These are phyloP conservation scores for Rhinichthys osculus DNA, from an alignment of 2,797 vertebrate species.

Conservation along the genomic window DNA sequence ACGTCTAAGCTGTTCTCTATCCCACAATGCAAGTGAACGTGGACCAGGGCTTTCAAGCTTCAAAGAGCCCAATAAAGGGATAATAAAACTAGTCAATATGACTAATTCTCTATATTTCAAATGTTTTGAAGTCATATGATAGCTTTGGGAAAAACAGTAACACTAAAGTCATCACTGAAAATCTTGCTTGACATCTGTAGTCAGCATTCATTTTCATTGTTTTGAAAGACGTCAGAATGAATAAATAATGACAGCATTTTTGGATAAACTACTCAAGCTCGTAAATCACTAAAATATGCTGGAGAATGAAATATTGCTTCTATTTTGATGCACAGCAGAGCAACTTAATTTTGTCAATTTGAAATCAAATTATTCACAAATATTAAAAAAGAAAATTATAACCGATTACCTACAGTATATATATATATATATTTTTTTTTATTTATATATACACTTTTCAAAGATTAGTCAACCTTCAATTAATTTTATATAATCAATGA, in stretches of 20 bases:
- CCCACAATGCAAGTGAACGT: neutral
- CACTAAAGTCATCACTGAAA: neutral
- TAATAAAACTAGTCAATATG: neutral
- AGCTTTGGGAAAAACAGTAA: neutral
- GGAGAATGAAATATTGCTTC: neutral
- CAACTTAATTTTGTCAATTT: neutral
- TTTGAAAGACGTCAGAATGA: neutral
- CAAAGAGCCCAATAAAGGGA: neutral
- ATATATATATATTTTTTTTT: too few relatives aligned
- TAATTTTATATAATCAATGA: neutral
- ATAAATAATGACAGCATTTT: neutral
- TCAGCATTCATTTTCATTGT: neutral
- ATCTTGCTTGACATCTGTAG: neutral
- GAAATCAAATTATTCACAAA: neutral
- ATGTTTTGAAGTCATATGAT: neutral
- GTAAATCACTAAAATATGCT: constrained; percentile 1
- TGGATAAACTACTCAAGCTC: neutral
- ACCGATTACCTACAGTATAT: neutral
- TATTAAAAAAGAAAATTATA: neutral
- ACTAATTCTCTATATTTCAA: neutral
- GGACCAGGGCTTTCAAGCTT: neutral
- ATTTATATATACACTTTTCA: neutral
- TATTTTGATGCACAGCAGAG: neutral
- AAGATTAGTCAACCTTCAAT: neutral
- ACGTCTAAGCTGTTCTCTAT: neutral